A percentile compares a stretch with the other conserved stretches of the same genome.
phyloP scores from a whole-genome alignment of 2,797 vertebrate species.

The Sebastes iracundus region DNA sequence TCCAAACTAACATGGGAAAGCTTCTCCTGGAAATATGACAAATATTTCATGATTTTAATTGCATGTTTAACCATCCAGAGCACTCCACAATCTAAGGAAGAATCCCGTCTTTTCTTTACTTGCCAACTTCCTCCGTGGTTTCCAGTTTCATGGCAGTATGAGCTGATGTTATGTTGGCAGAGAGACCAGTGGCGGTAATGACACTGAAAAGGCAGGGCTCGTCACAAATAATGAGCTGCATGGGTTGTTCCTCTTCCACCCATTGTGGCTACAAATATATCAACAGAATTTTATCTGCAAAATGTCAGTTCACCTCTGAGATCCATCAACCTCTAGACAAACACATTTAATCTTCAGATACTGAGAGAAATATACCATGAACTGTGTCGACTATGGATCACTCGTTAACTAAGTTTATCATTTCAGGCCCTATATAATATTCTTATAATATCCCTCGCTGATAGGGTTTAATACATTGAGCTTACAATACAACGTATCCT shows the following conservation, averaged over 20 bases:
- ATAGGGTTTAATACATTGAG: background rate
- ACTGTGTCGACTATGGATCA: background rate
- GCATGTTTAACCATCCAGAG: background rate
- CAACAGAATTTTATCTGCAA: background rate
- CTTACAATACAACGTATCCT: background rate
- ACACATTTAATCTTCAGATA: background rate
- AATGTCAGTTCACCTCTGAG: background rate
- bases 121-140: background rate
- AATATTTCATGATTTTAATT: background rate
- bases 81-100: background rate
- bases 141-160: background rate
- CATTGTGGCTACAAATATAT: background rate
- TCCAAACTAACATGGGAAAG: slow-evolving; percentile 5
- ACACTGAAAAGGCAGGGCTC: background rate
- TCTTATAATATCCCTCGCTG: background rate
- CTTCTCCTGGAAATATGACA: background rate
- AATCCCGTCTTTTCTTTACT: background rate
- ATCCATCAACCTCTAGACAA: background rate
- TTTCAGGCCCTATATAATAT: background rate
- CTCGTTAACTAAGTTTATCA: background rate
- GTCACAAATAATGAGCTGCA: background rate
- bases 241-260: background rate
- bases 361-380: background rate
- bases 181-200: background rate
- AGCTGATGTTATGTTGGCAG: background rate